Base-by-base conservation (phyloP, 2,113 vertebrate genomes). In the Melanerpes aurifrons region DNA sequence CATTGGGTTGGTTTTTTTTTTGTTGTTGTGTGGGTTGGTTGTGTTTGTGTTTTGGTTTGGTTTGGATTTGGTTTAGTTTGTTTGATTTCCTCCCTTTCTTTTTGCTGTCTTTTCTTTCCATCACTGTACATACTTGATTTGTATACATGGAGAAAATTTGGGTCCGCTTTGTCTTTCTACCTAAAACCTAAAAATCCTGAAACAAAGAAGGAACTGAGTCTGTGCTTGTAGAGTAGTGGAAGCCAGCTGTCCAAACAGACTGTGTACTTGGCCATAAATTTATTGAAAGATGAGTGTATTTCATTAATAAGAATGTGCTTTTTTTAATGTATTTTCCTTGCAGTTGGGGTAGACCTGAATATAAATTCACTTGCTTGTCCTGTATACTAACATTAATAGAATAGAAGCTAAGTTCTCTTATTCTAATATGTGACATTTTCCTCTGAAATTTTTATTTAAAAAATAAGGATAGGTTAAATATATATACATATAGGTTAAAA, bases 221-320 rank as follows among this genome's bases (percentile, higher is more conserved):
- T 25, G 22, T 74, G 31, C 26, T 87, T 81, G 43, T 54, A 73
- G 57, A 28, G 10, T 53, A 50, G 56, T 63, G 53, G 63, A 89
- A 90, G 15, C 35, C 92, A 96, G 74, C 67, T 92, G 92, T 93
- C 71, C 64, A 93, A 96, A 93, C 63, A 95, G 37, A 82, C 72
- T 62, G 25, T 9, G 15, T 87, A 68, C 89, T 68, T 93, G 11
- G 43, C 48, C 37, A 61, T 76, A 93, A 87, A 89, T 85, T 80
- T 85, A 48, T 80, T 71, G 47, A 62, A 64, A 76, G 24, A 70
- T 73, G 43, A 82, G n/a, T 64, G 61, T 86, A 10, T 82, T 95
- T 85, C 85, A 73, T 82, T 95, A 89, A 76, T 67, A 87, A 77
- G 50, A 80, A 79, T 80, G 13, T 80, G n/a, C 37, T 74, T 43